Conservation (phyloP, 2,888 invertebrate genomes). For the Acanthoscelides obtectus region DNA sequence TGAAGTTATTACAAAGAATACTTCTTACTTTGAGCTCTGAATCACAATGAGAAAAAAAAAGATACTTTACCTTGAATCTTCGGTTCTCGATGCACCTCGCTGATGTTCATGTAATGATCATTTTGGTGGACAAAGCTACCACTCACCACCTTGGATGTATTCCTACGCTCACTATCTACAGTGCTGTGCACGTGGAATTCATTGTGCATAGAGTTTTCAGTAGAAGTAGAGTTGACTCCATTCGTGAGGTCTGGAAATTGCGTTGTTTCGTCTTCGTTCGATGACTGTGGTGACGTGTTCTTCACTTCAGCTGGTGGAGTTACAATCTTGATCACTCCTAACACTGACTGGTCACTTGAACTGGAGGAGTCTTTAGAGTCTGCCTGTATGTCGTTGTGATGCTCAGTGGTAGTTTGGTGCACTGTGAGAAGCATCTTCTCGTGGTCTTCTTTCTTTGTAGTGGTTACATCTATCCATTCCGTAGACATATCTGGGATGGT, state of each 20-base stretch:
- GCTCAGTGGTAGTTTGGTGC: background rate
- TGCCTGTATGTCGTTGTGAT: background rate
- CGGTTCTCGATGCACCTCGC: constrained; percentile 11
- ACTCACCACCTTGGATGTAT: background rate
- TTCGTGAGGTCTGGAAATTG: background rate
- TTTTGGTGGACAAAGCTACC: background rate
- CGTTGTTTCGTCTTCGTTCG: constrained; percentile 1
- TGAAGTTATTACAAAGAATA: no score
- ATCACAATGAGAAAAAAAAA: no score
- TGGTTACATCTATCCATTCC: constrained; percentile 2
- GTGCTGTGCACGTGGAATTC: background rate
- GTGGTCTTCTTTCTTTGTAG: constrained; percentile 36
- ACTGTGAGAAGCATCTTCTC: constrained; percentile 23
- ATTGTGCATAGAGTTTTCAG: background rate
- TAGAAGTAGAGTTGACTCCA: background rate
- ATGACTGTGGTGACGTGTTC: constrained; percentile 7
- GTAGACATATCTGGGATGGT: background rate
- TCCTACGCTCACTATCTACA: background rate
- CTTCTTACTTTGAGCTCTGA: background rate
- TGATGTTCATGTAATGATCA: background rate
- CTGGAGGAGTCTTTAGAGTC: background rate
- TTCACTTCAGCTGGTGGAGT: constrained; percentile 22
- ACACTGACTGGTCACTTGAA: background rate
- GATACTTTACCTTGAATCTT: constrained; percentile 16
- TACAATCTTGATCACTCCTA: constrained; percentile 14